These are phyloP conservation scores for Pseudococcus jackbeardsleyi DNA, from an alignment of 2,888 invertebrate species.

Conservation along the genomic window DNA sequence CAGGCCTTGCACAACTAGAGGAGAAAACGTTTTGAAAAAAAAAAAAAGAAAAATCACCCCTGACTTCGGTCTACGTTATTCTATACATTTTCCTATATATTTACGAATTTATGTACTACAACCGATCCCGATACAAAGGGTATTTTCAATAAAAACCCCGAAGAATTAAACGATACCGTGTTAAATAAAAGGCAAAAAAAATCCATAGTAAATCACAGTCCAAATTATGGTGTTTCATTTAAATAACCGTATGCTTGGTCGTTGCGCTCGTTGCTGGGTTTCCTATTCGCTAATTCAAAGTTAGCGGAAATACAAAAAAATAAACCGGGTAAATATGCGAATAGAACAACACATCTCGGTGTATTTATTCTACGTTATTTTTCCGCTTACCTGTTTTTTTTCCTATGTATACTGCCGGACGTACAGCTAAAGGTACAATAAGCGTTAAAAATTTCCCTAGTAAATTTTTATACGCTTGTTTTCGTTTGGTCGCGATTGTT, in stretches of 20 bases:
- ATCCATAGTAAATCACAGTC: constrained; percentile 8
- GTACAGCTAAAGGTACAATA: not conserved
- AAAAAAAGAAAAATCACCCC: constrained; percentile 32
- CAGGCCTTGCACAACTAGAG: constrained; percentile 11
- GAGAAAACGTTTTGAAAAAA: not conserved
- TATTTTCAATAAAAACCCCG: constrained; percentile 45
- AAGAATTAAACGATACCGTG: constrained; percentile 22
- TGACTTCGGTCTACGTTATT: not conserved
- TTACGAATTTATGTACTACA: not conserved
- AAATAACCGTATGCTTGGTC: not conserved
- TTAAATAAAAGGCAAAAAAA: not conserved
- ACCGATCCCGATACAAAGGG: not conserved
- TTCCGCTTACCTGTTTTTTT: constrained; percentile 15
- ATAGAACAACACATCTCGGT: constrained; percentile 28
- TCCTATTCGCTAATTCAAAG: constrained; percentile 14
- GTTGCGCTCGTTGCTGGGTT: not conserved
- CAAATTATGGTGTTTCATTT: constrained; percentile 36
- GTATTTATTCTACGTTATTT: constrained; percentile 38
- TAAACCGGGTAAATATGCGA: constrained; percentile 32
- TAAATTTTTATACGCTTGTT: constrained; percentile 35
- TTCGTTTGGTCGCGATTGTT: not conserved
- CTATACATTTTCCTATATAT: not conserved
- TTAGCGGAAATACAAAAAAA: constrained; percentile 27
- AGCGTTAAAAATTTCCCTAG: not conserved
- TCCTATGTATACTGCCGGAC: not conserved